A percentile compares a stretch with the other conserved stretches of the same genome.
phyloP scores from a whole-genome alignment of 2,888 invertebrate species.

The Epistrophella euchroma region DNA sequence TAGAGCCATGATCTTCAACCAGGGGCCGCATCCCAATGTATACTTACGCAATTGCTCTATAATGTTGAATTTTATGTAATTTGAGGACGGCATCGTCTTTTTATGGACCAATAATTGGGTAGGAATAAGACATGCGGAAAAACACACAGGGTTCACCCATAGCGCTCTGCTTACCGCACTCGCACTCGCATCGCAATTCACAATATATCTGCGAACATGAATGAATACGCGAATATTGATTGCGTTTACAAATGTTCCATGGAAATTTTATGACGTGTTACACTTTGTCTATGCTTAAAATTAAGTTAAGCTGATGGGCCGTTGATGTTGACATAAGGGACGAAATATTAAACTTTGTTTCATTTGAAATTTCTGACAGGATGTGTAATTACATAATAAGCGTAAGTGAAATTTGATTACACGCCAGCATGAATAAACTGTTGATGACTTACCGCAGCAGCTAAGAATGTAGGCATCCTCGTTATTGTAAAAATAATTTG shows the following conservation, averaged over 20 bases:
- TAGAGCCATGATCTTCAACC: slow-evolving; percentile 33
- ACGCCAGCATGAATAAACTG: slow-evolving; percentile 42
- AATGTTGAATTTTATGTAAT: slow-evolving; percentile 78
- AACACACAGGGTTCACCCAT: slow-evolving; percentile 60
- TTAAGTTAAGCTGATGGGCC: slow-evolving; percentile 71
- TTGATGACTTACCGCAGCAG: slow-evolving; percentile 33
- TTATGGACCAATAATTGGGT: slow-evolving; percentile 83
- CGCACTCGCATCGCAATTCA: slow-evolving; percentile 16
- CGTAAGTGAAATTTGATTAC: slow-evolving; percentile 72
- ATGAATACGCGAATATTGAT: slow-evolving; percentile 42
- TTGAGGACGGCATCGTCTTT: slow-evolving; percentile 81
- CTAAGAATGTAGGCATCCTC: slow-evolving; percentile 7
- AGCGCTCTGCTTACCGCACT: background rate
- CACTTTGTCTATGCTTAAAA: slow-evolving; percentile 64
- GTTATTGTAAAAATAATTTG: slow-evolving; percentile 32
- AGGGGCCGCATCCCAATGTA: slow-evolving; percentile 32
- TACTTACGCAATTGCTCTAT: slow-evolving; percentile 66
- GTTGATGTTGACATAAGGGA: slow-evolving; percentile 68
- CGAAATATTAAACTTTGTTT: slow-evolving; percentile 73
- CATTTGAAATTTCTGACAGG: slow-evolving; percentile 71
- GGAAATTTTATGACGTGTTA: slow-evolving; percentile 70
- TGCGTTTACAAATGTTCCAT: slow-evolving; percentile 56
- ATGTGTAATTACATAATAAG: slow-evolving; percentile 72
- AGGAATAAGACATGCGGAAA: slow-evolving; percentile 80
- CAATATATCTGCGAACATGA: slow-evolving; percentile 27